These are phyloP conservation scores for Caradrina kadenii DNA, from an alignment of 2,888 invertebrate species.

Conservation along the genomic window DNA sequence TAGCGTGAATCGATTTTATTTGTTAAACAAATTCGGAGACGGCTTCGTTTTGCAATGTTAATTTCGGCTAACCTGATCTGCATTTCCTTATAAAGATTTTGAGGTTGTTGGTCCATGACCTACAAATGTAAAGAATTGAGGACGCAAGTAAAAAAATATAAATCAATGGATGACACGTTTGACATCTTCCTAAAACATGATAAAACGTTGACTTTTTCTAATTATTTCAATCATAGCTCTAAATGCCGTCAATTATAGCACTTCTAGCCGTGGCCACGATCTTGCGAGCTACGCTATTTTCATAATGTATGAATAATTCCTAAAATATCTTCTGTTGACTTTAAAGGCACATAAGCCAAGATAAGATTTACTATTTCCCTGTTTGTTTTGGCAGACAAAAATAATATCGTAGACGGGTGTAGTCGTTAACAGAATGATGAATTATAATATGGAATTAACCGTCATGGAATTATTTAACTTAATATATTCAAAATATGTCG, in stretches of 20 bases:
- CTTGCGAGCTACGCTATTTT: constrained; percentile 18
- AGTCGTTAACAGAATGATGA: constrained; percentile 30
- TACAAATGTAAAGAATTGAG: constrained; percentile 74
- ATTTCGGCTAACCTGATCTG: constrained; percentile 75
- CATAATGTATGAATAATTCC: constrained; percentile 23
- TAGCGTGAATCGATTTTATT: constrained; percentile 51
- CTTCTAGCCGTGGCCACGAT: not conserved
- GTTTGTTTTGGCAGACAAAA: constrained; percentile 32
- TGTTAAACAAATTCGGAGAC: constrained; percentile 67
- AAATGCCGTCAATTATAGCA: constrained; percentile 16
- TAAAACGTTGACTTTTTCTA: constrained; percentile 9
- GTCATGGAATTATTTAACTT: constrained; percentile 34
- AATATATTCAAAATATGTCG: constrained; percentile 55
- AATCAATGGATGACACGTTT: constrained; percentile 66
- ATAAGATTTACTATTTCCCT: constrained; percentile 52
- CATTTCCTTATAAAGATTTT: constrained; percentile 79
- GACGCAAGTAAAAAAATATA: constrained; percentile 66
- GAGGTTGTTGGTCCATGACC: constrained; percentile 79
- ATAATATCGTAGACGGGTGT: constrained; percentile 14
- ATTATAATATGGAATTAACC: constrained; percentile 36
- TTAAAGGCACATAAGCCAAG: constrained; percentile 36
- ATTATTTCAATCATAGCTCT: constrained; percentile 31
- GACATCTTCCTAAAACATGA: constrained; percentile 59
- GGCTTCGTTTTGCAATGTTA: constrained; percentile 78
- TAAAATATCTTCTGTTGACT: constrained; percentile 30